Conservation (phyloP, 2,113 vertebrate species). For the Seriola aureovittata region DNA sequence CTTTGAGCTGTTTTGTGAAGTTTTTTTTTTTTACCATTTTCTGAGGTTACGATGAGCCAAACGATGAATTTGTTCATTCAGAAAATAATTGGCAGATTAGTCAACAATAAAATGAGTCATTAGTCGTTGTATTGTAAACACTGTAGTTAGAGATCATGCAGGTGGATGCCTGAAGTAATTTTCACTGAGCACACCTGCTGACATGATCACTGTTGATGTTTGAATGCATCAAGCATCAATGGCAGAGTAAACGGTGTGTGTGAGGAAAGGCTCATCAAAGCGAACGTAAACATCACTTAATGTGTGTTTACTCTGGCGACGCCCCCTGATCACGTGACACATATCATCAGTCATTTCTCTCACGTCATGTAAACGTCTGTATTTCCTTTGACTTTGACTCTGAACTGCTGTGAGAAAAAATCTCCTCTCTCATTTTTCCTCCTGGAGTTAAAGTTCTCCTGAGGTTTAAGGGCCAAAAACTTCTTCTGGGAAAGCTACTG, state of each 20-base stretch:
- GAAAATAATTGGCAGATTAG: not conserved
- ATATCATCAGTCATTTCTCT: not conserved
- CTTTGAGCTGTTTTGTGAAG: too few relatives aligned
- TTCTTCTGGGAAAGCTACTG: slow-evolving; percentile 47
- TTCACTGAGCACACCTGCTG: not conserved
- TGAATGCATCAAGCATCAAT: not conserved
- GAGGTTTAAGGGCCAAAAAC: slow-evolving; percentile 35
- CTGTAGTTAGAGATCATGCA: not conserved
- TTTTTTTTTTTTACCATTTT: not conserved
- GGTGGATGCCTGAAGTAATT: not conserved
- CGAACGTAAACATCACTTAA: not conserved
- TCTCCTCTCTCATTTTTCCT: not conserved
- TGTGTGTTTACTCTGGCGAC: not conserved
- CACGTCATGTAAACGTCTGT: not conserved
- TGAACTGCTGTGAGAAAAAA: slow-evolving; percentile 6
- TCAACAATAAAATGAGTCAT: not conserved
- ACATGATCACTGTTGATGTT: not conserved
- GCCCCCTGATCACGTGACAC: too few relatives aligned
- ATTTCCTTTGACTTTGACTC: not conserved
- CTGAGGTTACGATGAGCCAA: not conserved
- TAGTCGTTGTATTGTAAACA: too few relatives aligned
- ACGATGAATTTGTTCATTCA: too few relatives aligned
- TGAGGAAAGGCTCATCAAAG: not conserved
- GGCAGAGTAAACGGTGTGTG: not conserved
- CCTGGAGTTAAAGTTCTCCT: not conserved